Evolutionary conservation across 2,888 invertebrate genomes (phyloP), one percentile per base, ranked within the genome.

Genomic region (Urechis unicinctus): DNA sequence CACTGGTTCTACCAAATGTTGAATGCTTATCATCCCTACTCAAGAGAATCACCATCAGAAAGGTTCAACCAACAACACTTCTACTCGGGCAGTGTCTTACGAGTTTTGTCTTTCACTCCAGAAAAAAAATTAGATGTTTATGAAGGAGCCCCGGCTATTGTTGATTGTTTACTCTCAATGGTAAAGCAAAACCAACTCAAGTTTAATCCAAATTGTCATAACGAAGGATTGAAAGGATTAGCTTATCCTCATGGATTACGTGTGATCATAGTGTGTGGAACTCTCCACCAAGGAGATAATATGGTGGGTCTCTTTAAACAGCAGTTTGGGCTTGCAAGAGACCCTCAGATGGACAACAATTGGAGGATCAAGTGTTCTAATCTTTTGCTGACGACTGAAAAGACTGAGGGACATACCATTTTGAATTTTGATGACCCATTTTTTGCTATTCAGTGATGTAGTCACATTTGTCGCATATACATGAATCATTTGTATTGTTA

Each of bases 271-370:
- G 81, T 80, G 1, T 85, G 85, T 74, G 86, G 87, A 22, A 85
- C 85, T 0, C 68, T 86, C 31, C 86, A 86, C 68, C 74, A 79
- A 2, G 71, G 75, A 3, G 73, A 76, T 50, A 53, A 65, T 29
- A 82, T 81, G 61, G 81, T 83, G 1, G 87, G 86, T 1, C 75
- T 85, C 30, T 87, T 86, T 70, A 85, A 86, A 68, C 84, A 85
- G 66, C 77, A 81, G 46, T 86, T 86, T 75, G 83, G 83, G 1
- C 74, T 87, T 43, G 78, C 84, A 25, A 80, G 83, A 58, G 86
- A 86, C 71, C 85, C 86, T 0, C 79, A 77, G 50, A 73, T 79
- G 29, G 79, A 82, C n/a, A 84, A 85, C 68, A 85, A 84, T 68
- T 87, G 85, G 84, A 86, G 85, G 74, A 82, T 86, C 25, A 86